Conservation (phyloP, 2,113 vertebrate genomes). For the Nothobranchius kuhntae region DNA sequence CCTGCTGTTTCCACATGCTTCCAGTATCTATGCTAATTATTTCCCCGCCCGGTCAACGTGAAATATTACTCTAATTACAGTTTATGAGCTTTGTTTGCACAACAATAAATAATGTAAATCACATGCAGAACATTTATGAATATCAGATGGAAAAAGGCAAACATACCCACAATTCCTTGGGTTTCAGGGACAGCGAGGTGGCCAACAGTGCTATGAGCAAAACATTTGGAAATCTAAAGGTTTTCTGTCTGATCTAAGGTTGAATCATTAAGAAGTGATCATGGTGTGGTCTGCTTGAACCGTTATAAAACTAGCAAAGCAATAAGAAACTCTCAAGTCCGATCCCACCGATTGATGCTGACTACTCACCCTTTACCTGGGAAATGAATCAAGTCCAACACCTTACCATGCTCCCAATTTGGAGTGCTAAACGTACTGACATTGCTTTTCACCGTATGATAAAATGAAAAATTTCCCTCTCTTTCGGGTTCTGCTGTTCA, state of each 20-base stretch:
- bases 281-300: too few relatives aligned
- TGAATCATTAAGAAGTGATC: too few relatives aligned
- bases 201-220: too few relatives aligned
- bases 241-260: too few relatives aligned
- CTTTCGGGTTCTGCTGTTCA: conserved; percentile 50
- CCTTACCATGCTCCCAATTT: conserved; percentile 44
- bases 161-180: not conserved
- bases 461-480: conserved; percentile 59
- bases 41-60: not conserved
- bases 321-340: too few relatives aligned
- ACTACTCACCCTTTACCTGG: too few relatives aligned
- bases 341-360: too few relatives aligned
- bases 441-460: conserved; percentile 50
- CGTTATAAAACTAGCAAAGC: too few relatives aligned
- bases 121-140: not conserved
- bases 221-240: too few relatives aligned
- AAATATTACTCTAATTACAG: conserved; percentile 13
- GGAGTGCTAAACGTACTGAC: conserved; percentile 53
- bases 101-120: conserved; percentile 1
- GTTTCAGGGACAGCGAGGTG: too few relatives aligned
- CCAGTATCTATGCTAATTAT: not conserved
- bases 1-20: conserved; percentile 19
- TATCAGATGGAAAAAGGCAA: not conserved
- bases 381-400: conserved; percentile 16
- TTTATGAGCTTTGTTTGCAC: conserved; percentile 2